phyloP scores from a whole-genome alignment of 2,888 invertebrate species.

The Hipparchia semele region DNA sequence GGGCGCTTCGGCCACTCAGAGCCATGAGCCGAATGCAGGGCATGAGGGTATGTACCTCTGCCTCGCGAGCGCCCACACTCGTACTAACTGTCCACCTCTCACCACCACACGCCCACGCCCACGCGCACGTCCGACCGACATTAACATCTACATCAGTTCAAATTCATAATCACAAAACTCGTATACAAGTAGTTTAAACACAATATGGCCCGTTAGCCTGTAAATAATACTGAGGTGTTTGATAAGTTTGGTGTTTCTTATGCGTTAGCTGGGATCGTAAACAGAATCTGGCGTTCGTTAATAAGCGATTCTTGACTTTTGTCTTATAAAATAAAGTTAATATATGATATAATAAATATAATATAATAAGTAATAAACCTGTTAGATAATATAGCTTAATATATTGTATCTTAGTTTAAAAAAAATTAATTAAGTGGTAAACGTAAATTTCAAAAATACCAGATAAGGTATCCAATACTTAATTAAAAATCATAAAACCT shows the following conservation, averaged over 20 bases:
- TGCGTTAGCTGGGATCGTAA: too few relatives aligned
- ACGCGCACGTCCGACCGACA: slow-evolving; percentile 52
- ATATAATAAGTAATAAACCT: too few relatives aligned
- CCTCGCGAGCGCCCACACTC: slow-evolving; percentile 47
- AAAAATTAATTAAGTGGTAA: too few relatives aligned
- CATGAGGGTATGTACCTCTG: slow-evolving; percentile 96
- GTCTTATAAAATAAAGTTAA: slow-evolving; percentile 41
- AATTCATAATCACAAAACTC: slow-evolving; percentile 35
- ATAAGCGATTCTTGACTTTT: slow-evolving; percentile 35
- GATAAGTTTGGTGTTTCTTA: background rate
- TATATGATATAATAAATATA: too few relatives aligned
- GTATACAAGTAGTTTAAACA: slow-evolving; percentile 33
- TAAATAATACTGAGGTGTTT: background rate
- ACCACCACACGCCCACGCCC: slow-evolving; percentile 43
- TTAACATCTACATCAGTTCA: slow-evolving; percentile 58
- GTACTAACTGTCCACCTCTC: slow-evolving; percentile 49
- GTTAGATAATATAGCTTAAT: too few relatives aligned
- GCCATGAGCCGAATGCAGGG: slow-evolving; percentile 99
- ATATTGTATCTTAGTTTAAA: too few relatives aligned
- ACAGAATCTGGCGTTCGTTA: too few relatives aligned
- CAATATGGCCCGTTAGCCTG: background rate
- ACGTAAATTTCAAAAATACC: too few relatives aligned
- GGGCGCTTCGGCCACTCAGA: slow-evolving; percentile 98
- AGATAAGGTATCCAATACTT: too few relatives aligned
- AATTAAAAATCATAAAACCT: too few relatives aligned